Evolutionary conservation across 2,797 vertebrate genomes (phyloP).

Genomic region (Enteromius trimaculatus): DNA sequence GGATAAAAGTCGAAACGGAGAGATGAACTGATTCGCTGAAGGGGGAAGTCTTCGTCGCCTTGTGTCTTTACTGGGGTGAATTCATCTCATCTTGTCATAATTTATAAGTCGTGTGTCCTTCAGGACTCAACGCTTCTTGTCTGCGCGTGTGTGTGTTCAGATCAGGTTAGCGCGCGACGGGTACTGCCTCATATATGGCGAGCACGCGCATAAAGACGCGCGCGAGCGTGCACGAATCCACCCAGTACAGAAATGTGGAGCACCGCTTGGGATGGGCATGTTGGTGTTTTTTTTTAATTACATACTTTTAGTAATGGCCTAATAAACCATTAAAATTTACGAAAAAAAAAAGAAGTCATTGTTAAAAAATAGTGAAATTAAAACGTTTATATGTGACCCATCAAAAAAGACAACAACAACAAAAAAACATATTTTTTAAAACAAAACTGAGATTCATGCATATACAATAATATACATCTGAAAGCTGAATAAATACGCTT

Average conservation of each 20-base stretch:
- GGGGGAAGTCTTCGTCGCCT: constrained; percentile 18
- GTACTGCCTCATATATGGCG: constrained; percentile 22
- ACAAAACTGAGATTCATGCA: too few relatives aligned
- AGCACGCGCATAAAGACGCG: constrained; percentile 15
- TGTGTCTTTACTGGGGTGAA: constrained; percentile 37
- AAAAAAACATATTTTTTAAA: too few relatives aligned
- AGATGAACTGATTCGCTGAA: constrained; percentile 35
- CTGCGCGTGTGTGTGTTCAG: not conserved
- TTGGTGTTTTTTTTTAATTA: not conserved
- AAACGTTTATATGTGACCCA: not conserved
- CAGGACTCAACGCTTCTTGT: constrained; percentile 10
- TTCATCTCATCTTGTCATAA: constrained; percentile 17
- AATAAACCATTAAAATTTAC: not conserved
- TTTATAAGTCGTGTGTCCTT: constrained; percentile 5
- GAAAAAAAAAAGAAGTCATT: not conserved
- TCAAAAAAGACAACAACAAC: too few relatives aligned
- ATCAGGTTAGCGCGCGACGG: constrained; percentile 26
- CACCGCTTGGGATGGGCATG: not conserved
- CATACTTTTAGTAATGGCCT: not conserved
- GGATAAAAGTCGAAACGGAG: constrained; percentile 58
- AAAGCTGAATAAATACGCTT: too few relatives aligned
- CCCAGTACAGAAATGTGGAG: not conserved
- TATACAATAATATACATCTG: too few relatives aligned
- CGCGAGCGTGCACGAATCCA: not conserved
- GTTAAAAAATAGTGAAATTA: not conserved